These are phyloP conservation scores for Pantelozetes paolii DNA, from an alignment of 2,888 invertebrate species.

Conservation along the genomic window DNA sequence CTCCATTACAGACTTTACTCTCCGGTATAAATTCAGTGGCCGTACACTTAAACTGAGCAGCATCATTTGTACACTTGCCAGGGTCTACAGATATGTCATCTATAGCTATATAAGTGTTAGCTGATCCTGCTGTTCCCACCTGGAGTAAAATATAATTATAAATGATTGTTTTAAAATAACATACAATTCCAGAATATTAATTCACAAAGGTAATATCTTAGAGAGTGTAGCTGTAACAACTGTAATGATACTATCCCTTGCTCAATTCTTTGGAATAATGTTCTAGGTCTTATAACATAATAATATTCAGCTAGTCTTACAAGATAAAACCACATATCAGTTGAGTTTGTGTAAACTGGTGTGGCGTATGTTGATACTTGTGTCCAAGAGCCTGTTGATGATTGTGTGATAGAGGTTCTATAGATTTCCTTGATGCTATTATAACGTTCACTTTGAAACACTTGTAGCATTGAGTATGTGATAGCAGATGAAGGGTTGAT, in stretches of 20 bases:
- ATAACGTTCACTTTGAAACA: conserved; percentile 6
- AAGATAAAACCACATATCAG: conserved; percentile 22
- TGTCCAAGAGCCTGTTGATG: too few relatives aligned
- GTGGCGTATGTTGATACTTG: not conserved
- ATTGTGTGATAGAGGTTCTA: too few relatives aligned
- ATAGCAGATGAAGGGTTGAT: too few relatives aligned
- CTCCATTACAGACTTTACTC: not conserved
- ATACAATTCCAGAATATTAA: too few relatives aligned
- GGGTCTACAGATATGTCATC: conserved; percentile 22
- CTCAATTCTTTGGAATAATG: too few relatives aligned
- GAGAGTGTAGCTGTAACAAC: too few relatives aligned
- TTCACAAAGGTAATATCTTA: too few relatives aligned
- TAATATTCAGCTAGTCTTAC: too few relatives aligned
- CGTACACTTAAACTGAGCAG: not conserved
- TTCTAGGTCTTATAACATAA: too few relatives aligned
- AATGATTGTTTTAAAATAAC: too few relatives aligned
- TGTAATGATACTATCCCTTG: too few relatives aligned
- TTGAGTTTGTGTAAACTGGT: not conserved
- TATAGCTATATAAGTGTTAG: not conserved
- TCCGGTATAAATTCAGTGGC: not conserved
- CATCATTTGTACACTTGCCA: not conserved
- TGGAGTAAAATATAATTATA: not conserved
- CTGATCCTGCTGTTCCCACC: not conserved
- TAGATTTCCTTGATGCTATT: not conserved
- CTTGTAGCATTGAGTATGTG: not conserved